These are phyloP conservation scores for Antheraea mylitta DNA, from an alignment of 1,140 invertebrate species.

Conservation along the genomic window DNA sequence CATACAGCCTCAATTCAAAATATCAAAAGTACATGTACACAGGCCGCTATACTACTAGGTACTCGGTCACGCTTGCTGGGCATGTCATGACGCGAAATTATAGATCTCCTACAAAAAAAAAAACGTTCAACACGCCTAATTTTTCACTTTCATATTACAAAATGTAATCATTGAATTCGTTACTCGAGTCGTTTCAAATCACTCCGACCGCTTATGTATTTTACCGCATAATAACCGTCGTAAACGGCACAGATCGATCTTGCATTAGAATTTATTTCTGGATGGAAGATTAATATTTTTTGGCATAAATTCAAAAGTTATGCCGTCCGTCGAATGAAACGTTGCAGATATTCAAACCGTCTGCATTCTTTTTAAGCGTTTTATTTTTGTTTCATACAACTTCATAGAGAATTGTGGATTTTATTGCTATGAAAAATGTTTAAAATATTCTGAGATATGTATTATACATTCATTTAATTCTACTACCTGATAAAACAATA, in stretches of 20 bases:
- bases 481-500: neutral
- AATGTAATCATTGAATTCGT: no score
- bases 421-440: neutral
- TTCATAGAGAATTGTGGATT: neutral
- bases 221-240: conserved; percentile 23
- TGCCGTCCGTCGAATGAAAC: conserved; percentile 28
- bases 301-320: conserved; percentile 60
- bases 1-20: no score
- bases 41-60: no score
- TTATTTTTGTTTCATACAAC: neutral
- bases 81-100: no score
- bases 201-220: neutral
- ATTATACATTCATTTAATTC: no score
- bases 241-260: conserved; percentile 53
- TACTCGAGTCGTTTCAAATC: no score
- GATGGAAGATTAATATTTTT: conserved; percentile 66
- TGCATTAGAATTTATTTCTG: conserved; percentile 61
- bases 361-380: conserved; percentile 6
- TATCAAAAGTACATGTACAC: no score
- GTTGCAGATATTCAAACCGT: conserved; percentile 16
- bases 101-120: no score
- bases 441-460: neutral
- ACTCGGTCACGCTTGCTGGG: no score
- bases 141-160: no score
- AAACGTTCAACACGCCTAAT: no score